These are phyloP conservation scores for Phyllostomus discolor DNA, from an alignment of 2,113 vertebrate species.

Conservation along the genomic window DNA sequence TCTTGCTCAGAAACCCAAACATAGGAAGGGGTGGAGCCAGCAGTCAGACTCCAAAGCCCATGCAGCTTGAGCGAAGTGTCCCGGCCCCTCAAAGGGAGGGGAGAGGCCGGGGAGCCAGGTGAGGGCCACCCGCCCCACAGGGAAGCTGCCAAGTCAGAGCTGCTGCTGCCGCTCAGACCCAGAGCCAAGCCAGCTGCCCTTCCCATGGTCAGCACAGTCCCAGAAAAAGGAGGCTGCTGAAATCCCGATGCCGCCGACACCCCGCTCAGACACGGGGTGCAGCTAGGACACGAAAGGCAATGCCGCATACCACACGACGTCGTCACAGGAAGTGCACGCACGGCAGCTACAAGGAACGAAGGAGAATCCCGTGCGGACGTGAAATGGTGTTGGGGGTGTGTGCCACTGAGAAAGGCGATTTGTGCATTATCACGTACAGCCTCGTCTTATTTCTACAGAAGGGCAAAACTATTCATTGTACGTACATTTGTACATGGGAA, in stretches of 20 bases:
- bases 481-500: neutral
- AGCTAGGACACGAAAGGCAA: too few species aligned
- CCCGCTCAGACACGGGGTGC: too few species aligned
- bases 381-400: neutral
- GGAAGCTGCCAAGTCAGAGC: neutral
- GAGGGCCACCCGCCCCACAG: neutral
- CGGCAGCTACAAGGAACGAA: neutral
- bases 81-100: neutral
- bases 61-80: neutral
- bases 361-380: neutral
- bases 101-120: rapidly evolving
- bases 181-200: neutral
- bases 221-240: neutral
- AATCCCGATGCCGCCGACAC: neutral
- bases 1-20: neutral
- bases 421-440: neutral
- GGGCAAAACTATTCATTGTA: neutral
- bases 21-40: neutral
- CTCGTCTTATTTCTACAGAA: neutral
- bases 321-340: neutral
- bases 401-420: neutral
- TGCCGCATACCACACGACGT: neutral
- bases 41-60: neutral
- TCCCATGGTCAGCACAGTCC: neutral
- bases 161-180: neutral